A percentile compares a stretch with the other conserved stretches of the same genome.
These are phyloP conservation scores for Leptinotarsa juncta DNA, from an alignment of 2,888 invertebrate genomes.

Conservation along the genomic window DNA sequence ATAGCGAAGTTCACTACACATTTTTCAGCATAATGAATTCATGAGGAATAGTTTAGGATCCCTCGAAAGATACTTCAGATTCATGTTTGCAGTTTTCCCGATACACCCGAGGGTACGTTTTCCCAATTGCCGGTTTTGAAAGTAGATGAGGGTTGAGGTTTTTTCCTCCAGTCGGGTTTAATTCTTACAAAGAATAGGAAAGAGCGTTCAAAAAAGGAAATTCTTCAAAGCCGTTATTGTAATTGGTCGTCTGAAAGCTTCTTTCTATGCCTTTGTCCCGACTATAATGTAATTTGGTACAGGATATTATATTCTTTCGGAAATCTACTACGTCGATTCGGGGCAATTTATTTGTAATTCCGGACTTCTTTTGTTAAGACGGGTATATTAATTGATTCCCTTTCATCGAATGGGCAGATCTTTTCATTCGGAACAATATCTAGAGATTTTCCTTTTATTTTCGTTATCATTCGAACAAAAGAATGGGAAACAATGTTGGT, in stretches of 20 bases:
- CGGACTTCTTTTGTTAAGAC: slow-evolving; percentile 6
- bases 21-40: background rate
- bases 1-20: background rate
- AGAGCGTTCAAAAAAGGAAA: slow-evolving; percentile 20
- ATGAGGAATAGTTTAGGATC: background rate
- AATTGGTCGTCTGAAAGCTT: slow-evolving; percentile 29
- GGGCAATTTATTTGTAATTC: slow-evolving; percentile 31
- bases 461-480: too few relatives aligned
- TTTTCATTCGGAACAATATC: background rate
- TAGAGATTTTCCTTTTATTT: background rate
- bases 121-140: background rate
- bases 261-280: slow-evolving; percentile 33
- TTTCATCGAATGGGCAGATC: background rate
- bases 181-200: slow-evolving; percentile 20
- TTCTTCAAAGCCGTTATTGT: slow-evolving; percentile 37
- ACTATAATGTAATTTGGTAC: slow-evolving; percentile 35
- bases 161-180: slow-evolving; percentile 5
- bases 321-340: slow-evolving; percentile 27
- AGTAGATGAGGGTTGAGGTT: background rate
- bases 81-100: background rate
- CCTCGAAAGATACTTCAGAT: background rate
- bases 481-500: too few relatives aligned
- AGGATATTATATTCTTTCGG: slow-evolving; percentile 39
- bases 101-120: background rate
- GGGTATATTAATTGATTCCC: slow-evolving; percentile 2